Base-by-base conservation (phyloP, 2,797 vertebrate species). In the Florisuga fusca region DNA sequence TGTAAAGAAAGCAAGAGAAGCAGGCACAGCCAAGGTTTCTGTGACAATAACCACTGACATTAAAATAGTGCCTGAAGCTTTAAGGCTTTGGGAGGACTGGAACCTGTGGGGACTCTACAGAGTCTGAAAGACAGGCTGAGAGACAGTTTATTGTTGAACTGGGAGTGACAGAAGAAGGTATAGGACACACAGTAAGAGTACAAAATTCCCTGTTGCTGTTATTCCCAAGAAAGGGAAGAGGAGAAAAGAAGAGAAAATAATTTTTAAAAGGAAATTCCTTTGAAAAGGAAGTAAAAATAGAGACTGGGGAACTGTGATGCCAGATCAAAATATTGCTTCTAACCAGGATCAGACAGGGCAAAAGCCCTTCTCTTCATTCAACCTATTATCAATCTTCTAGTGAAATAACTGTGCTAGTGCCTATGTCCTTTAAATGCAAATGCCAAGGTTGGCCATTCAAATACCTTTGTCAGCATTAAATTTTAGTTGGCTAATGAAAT, bases 401-500 rank as follows among this genome's bases (percentile, higher is more conserved):
- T 84, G 69, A 69, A 95, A 38, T 53, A 63, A 53, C 14, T 36
- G 3, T 29, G 12, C 12, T 59, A 27, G 29, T 72, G 15, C 15
- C 22, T n/a, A 1, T 14, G 19, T 41, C 50, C 4, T 83, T 91
- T 75, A 86, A 86, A 81, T 25, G 15, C 8, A 61, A 57, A 86
- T 11, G 15, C 21, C 86, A 33, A 78, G 5, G 17, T 61, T 73
- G 45, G 38, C 45, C 0, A 0, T 54, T 34, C 19, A 90, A 84
- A 61, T 71, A 23, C 26, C 18, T 93, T 90, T 93, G 54, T 55
- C 7, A 15, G 63, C 67, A 82, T 55, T 84, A 46, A 54, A 84
- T 61, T 86, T 84, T 68, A 76, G 27, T 45, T 15, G 19, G 46
- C 48, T 84, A 62, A 71, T 84, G 74, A 96, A 95, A 71, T 76